These are phyloP conservation scores for Phasia obesa DNA, from an alignment of 2,888 invertebrate genomes.

Conservation along the genomic window DNA sequence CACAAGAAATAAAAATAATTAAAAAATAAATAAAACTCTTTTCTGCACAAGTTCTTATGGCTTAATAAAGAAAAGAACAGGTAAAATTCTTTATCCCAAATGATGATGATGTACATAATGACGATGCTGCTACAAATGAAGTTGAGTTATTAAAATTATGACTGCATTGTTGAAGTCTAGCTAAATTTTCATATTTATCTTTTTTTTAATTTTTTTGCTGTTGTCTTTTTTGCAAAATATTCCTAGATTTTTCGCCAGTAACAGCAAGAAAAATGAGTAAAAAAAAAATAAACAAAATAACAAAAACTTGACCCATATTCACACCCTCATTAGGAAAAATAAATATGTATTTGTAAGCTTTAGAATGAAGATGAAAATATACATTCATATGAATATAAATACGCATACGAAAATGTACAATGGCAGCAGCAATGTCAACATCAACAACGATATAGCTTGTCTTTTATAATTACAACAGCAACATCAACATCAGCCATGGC, in stretches of 20 bases:
- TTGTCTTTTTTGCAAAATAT: neutral
- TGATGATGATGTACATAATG: neutral
- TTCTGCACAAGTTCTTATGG: neutral
- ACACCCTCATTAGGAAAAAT: conserved; percentile 53
- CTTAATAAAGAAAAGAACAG: neutral
- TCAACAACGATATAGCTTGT: neutral
- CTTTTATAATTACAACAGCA: conserved; percentile 2
- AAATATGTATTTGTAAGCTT: conserved; percentile 18
- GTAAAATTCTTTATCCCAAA: neutral
- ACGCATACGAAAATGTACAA: neutral
- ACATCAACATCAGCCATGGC: neutral
- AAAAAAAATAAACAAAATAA: conserved; percentile 29
- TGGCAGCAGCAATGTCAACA: neutral
- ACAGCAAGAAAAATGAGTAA: too few species aligned
- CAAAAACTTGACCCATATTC: conserved; percentile 69
- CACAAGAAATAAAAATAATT: neutral
- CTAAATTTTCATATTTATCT: neutral
- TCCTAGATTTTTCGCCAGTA: neutral
- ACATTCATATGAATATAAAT: neutral
- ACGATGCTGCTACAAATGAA: neutral
- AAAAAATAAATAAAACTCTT: neutral
- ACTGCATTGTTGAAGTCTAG: neutral
- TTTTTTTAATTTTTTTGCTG: neutral
- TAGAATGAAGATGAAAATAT: conserved; percentile 6
- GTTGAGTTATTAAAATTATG: conserved; percentile 12